These are phyloP conservation scores for Yasuhikotakia modesta DNA, from an alignment of 2,797 vertebrate species.

Conservation along the genomic window DNA sequence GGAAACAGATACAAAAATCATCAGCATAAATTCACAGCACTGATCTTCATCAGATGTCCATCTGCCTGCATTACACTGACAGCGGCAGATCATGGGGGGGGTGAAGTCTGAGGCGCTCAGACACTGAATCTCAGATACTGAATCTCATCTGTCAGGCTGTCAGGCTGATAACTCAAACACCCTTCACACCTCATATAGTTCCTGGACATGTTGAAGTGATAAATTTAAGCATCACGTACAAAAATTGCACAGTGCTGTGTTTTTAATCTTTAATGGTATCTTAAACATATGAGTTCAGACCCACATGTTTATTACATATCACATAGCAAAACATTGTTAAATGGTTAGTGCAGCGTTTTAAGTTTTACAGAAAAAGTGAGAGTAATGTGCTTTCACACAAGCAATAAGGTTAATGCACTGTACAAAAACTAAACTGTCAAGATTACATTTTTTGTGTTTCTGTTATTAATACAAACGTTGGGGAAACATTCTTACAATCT, in stretches of 20 bases:
- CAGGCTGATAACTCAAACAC: neutral
- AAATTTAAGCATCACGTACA: neutral
- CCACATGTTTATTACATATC: no score
- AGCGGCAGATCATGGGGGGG: neutral
- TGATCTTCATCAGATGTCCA: constrained; percentile 27
- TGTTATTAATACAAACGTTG: no score
- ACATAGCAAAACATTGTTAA: no score
- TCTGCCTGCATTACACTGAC: neutral
- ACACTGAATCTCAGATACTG: neutral
- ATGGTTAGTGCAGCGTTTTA: no score
- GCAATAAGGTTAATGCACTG: no score
- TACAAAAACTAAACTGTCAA: no score
- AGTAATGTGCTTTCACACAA: no score
- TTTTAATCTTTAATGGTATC: neutral
- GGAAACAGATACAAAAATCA: constrained; percentile 33
- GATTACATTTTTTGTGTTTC: no score
- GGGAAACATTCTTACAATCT: no score
- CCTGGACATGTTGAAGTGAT: neutral
- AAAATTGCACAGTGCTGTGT: neutral
- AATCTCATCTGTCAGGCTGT: neutral
- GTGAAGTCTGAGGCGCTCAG: constrained; percentile 5
- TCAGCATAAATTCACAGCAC: constrained; percentile 24
- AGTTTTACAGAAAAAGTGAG: no score
- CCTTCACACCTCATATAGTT: neutral
- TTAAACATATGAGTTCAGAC: neutral